Base-by-base conservation (phyloP, 1,140 invertebrate genomes). In the Drosophila rhopaloa region DNA sequence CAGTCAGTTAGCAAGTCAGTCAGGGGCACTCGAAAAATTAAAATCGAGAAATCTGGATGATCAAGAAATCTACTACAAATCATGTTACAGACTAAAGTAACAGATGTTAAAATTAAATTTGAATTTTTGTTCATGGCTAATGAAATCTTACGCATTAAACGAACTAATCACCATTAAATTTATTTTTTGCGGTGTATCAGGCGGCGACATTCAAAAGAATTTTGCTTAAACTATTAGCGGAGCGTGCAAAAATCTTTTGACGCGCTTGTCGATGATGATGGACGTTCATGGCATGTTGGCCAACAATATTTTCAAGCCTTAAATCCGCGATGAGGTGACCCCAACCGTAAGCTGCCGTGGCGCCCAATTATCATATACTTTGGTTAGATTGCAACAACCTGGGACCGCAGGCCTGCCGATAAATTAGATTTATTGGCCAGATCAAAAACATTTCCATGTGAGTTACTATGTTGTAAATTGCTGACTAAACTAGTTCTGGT, bases 371-470 rank as follows among this genome's bases (percentile, higher is more conserved):
- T 86, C 81, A 85, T 85, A 85, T 65, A 71, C 51, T 57, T 48
- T 70, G 46, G 37, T 24, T 29, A 16, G 65, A 66, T 76, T 66
- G 60, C 60, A 65, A 57, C 72, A 53, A 29, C 44, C 44, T 3
- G 10, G 59, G 9, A 40, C 19, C 13, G 43, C n/a, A 38, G 54
- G 54, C 61, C 13, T 54, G 55, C 13, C 51, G 83, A 88, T 86
- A 82, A 88, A 88, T 70, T 86, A 68, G 76, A 86, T 89, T 89
- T 89, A 89, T 89, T 79, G 70, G 63, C 59, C 62, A 76, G 72
- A 79, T 84, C 59, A 63, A 58, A 68, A 76, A 60, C 73, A 83
- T 79, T 88, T 76, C 54, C 61, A 54, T 58, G 41, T 81, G 54
- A 85, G 63, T 76, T 72, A 73, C 73, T 72, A 58, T 60, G 67